These are phyloP conservation scores for Drosophila limbata DNA, from an alignment of 2,888 invertebrate genomes.

Conservation along the genomic window DNA sequence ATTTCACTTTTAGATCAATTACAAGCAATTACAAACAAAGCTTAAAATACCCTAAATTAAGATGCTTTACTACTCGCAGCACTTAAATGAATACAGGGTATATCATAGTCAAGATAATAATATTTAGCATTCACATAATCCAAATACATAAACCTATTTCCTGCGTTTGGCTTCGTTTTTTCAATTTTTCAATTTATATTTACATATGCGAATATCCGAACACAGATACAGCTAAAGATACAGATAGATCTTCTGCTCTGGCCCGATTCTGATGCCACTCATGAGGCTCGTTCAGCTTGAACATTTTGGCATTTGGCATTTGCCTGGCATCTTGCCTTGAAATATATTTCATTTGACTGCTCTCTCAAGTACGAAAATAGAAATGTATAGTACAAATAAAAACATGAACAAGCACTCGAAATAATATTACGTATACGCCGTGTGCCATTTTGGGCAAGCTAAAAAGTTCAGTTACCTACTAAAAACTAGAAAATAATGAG, in stretches of 20 bases:
- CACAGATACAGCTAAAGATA: slow-evolving; percentile 8
- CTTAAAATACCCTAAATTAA: neutral
- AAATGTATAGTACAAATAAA: slow-evolving; percentile 11
- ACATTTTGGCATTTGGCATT: slow-evolving; percentile 45
- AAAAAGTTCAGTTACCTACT: slow-evolving; percentile 47
- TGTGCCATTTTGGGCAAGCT: slow-evolving; percentile 20
- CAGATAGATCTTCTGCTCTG: slow-evolving; percentile 19
- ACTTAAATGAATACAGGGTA: neutral
- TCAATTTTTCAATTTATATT: slow-evolving; percentile 39
- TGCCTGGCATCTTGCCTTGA: slow-evolving; percentile 61
- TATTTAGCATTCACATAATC: neutral
- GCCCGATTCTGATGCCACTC: slow-evolving; percentile 42
- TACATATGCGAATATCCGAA: slow-evolving; percentile 29
- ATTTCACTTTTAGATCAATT: no score
- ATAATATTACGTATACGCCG: slow-evolving; percentile 25
- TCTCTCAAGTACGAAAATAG: slow-evolving; percentile 46
- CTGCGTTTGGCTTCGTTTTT: slow-evolving; percentile 15
- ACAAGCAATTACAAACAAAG: no score
- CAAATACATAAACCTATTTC: slow-evolving; percentile 16
- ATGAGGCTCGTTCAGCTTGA: slow-evolving; percentile 6
- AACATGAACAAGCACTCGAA: slow-evolving; percentile 31
- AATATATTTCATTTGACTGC: slow-evolving; percentile 43
- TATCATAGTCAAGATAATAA: neutral
- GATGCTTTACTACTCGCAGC: neutral
- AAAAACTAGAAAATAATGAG: neutral